These are phyloP conservation scores for Diadegma fenestrale DNA, from an alignment of 2,888 invertebrate species.

Conservation along the genomic window DNA sequence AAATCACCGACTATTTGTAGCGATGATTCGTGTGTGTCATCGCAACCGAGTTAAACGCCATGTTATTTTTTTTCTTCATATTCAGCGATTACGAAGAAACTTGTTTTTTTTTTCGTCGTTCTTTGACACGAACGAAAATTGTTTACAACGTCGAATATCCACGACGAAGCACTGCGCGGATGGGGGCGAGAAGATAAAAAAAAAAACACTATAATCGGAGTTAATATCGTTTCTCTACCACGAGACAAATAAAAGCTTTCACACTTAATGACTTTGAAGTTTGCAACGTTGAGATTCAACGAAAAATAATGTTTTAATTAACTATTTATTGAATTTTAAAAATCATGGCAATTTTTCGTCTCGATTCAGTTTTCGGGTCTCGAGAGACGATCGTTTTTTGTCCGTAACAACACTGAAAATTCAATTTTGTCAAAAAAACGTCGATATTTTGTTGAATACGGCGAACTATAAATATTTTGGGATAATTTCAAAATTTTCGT, in stretches of 20 bases:
- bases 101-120: background rate
- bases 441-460: no score
- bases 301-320: no score
- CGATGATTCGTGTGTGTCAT: slow-evolving; percentile 24
- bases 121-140: background rate
- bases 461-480: no score
- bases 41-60: background rate
- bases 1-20: slow-evolving; percentile 2
- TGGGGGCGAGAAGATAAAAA: background rate
- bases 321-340: no score
- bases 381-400: no score
- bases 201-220: background rate
- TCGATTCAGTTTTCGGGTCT: no score
- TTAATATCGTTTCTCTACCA: background rate
- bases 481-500: no score
- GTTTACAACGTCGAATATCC: background rate
- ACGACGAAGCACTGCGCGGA: background rate
- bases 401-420: no score
- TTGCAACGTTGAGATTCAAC: no score
- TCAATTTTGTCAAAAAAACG: no score
- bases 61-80: background rate
- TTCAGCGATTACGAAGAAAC: slow-evolving; percentile 3
- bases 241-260: slow-evolving; percentile 6
- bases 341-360: no score
- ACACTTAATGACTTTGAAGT: no score